Conservation (phyloP, 2,888 invertebrate species). For the Pasiphila rectangulata region DNA sequence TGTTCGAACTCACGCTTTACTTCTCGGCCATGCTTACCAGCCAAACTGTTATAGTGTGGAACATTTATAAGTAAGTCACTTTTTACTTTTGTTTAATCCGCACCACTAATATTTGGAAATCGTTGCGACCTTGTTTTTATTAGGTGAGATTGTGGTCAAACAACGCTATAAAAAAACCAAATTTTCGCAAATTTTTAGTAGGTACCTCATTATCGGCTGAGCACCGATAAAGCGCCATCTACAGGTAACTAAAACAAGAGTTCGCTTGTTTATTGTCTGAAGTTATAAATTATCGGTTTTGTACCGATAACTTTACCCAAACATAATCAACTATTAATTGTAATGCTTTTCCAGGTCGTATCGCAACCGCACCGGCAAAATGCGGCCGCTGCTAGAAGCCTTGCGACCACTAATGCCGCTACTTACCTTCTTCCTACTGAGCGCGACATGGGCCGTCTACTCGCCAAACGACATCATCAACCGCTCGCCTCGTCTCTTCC, state of each 20-base stretch:
- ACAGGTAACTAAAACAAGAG: no score
- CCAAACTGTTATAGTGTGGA: slow-evolving; percentile 93
- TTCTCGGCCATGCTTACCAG: slow-evolving; percentile 91
- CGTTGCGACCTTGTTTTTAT: no score
- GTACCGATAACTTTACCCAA: no score
- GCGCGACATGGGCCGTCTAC: slow-evolving; percentile 89
- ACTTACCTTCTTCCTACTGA: slow-evolving; percentile 85
- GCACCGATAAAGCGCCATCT: no score
- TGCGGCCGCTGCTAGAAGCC: slow-evolving; percentile 90
- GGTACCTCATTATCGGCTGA: no score
- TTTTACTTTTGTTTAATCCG: not conserved
- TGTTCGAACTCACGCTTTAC: slow-evolving; percentile 93
- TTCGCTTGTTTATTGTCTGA: no score
- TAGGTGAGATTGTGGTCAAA: no score
- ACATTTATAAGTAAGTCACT: slow-evolving; percentile 87
- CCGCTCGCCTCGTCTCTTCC: slow-evolving; percentile 91
- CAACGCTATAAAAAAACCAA: no score
- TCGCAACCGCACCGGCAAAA: slow-evolving; percentile 91
- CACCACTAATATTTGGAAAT: no score
- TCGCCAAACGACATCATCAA: slow-evolving; percentile 92
- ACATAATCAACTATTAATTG: not conserved
- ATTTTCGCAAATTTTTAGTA: no score
- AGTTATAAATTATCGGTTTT: no score
- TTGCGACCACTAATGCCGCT: slow-evolving; percentile 92
- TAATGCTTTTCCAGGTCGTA: slow-evolving; percentile 84